Evolutionary conservation across 2,888 invertebrate genomes (phyloP).

Genomic region (Ommatoiulus sabulosus): DNA sequence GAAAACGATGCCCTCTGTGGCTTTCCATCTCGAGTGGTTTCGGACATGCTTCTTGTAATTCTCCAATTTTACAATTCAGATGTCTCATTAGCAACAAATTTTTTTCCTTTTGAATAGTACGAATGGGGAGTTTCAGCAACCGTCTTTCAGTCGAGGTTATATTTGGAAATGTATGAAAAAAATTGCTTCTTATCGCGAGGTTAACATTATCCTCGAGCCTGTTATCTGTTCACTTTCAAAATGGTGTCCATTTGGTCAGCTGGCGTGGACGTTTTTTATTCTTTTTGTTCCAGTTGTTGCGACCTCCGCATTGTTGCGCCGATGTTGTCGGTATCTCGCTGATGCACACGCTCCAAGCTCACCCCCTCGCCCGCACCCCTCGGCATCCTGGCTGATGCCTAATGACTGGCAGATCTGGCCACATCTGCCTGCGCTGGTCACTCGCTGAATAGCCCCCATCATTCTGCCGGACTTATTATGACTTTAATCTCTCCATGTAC

Average conservation of each 20-base stretch:
- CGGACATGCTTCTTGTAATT: too few relatives aligned
- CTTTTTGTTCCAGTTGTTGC: slow-evolving; percentile 36
- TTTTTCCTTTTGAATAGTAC: not conserved
- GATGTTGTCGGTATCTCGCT: not conserved
- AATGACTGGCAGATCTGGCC: slow-evolving; percentile 51
- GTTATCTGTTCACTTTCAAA: not conserved
- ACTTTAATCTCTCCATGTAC: slow-evolving; percentile 52
- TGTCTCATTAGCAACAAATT: too few relatives aligned
- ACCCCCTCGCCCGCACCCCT: not conserved
- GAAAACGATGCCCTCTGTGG: too few relatives aligned
- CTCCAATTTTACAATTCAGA: too few relatives aligned
- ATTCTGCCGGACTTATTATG: slow-evolving; percentile 51
- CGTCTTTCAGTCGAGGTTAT: too few relatives aligned
- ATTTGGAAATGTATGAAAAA: not conserved
- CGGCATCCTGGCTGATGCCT: not conserved
- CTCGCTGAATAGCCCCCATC: slow-evolving; percentile 35
- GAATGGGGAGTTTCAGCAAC: not conserved
- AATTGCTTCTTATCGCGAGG: not conserved
- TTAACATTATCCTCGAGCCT: not conserved
- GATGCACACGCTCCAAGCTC: not conserved
- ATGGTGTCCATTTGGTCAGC: slow-evolving; percentile 21
- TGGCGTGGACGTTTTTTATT: slow-evolving; percentile 39
- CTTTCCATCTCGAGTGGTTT: too few relatives aligned
- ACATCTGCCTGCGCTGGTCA: slow-evolving; percentile 51
- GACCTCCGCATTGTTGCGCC: slow-evolving; percentile 22